Evolutionary conservation across 2,888 invertebrate genomes (phyloP), one percentile per base, ranked within the genome.

Genomic region (Prionchulus punctatus): DNA sequence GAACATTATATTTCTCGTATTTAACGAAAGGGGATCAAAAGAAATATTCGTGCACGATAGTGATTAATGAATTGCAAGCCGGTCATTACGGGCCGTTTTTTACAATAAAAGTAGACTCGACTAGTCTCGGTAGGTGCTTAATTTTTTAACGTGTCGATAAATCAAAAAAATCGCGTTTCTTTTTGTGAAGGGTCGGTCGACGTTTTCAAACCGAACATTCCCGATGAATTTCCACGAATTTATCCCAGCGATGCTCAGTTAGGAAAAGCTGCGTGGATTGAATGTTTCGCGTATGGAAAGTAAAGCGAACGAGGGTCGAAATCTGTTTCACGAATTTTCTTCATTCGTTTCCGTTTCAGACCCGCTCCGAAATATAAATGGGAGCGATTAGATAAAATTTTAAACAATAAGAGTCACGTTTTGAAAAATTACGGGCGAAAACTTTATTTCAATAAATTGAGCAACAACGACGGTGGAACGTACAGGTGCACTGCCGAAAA

Each of bases 81-180:
- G 69, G 67, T 1, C 66, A 67, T 49, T 69, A 67, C 50, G 69
- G 69, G 3, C 68, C 69, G 26, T 69, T 67, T 57, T 69, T 69
- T 56, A 61, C 63, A 0, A 59, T 69, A 53, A 47, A 58, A 55
- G 50, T 61, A 56, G 52, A 31, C 3, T 12, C 52, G 18, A 7
- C 45, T 4, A 23, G 23, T 45, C 47, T 23, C 15, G 23, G 23
- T 12, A 45, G 7, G 23, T 12, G 23, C 4, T 7, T 21, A 7
- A 23, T 7, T 12, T 45, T 45, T 45, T 45, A 7, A 12, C 12
- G 18, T 12, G 36, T 36, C 18, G 36, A 7, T 36, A 36, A 18
- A 36, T 18, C 36, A 18, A 36, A 12, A 12, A 36, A 18, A 36
- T 18, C 36, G 18, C 7, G 7, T 36, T 36, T 12, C 18, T 36